These are phyloP conservation scores for Sigmodon hispidus DNA, from an alignment of 2,113 vertebrate species.

Conservation along the genomic window DNA sequence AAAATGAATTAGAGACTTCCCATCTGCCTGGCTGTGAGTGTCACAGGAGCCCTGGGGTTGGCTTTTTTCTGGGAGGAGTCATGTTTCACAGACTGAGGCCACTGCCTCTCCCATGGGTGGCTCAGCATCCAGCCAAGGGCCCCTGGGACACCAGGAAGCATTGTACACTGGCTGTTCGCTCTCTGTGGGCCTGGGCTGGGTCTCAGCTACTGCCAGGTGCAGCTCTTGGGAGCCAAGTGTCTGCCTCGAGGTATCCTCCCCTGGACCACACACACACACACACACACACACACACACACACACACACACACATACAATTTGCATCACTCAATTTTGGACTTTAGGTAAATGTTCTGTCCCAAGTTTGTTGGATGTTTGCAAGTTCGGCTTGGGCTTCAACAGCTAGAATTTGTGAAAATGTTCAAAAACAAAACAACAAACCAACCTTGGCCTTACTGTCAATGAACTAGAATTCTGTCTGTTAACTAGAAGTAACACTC, in stretches of 20 bases:
- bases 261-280: no score
- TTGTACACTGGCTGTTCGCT: not conserved
- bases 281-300: no score
- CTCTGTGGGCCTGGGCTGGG: not conserved
- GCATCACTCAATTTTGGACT: slow-evolving; percentile 41
- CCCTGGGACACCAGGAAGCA: not conserved
- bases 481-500: slow-evolving; percentile 35
- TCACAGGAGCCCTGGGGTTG: slow-evolving; percentile 83
- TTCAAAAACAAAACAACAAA: not conserved
- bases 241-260: not conserved
- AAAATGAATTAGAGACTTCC: slow-evolving; percentile 92
- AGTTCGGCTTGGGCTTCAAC: slow-evolving; percentile 45
- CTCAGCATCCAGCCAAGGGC: fast-evolving
- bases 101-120: not conserved
- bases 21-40: slow-evolving; percentile 85
- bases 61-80: slow-evolving; percentile 61
- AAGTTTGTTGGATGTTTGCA: slow-evolving; percentile 47
- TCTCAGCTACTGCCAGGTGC: not conserved
- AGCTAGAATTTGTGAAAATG: slow-evolving; percentile 8
- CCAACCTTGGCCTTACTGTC: slow-evolving; percentile 61
- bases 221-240: not conserved
- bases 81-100: not conserved
- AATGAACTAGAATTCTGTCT: slow-evolving; percentile 51
- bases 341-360: slow-evolving; percentile 73
- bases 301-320: no score